These are phyloP conservation scores for Papilio machaon DNA, from an alignment of 1,140 invertebrate genomes.

Conservation along the genomic window DNA sequence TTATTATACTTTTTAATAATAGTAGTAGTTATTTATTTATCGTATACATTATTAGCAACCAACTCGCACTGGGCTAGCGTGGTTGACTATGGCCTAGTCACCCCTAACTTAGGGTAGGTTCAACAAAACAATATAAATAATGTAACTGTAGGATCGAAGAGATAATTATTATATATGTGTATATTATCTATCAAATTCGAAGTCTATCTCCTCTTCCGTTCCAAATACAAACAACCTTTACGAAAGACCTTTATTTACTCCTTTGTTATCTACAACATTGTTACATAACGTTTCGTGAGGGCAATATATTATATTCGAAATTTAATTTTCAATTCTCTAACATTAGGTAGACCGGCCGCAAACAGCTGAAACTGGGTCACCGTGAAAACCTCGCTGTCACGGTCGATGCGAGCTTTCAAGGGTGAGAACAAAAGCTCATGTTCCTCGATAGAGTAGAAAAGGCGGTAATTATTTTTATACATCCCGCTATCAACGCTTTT, in stretches of 20 bases:
- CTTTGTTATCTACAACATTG: not conserved
- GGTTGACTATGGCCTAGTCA: too few species aligned
- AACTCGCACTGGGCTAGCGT: too few species aligned
- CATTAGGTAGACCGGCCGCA: not conserved
- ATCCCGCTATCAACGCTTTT: not conserved
- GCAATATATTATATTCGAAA: not conserved
- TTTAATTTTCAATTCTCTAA: constrained; percentile 15
- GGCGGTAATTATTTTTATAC: constrained; percentile 13
- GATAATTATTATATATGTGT: too few species aligned
- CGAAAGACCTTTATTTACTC: not conserved
- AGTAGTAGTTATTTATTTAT: too few species aligned
- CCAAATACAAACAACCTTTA: not conserved
- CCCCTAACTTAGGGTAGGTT: too few species aligned
- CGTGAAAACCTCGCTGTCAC: constrained; percentile 18
- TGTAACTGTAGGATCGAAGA: too few species aligned
- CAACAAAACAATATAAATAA: too few species aligned
- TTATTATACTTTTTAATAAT: too few species aligned
- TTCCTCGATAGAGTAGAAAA: not conserved
- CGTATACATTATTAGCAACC: too few species aligned
- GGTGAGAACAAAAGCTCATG: constrained; percentile 21
- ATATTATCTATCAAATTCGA: too few species aligned
- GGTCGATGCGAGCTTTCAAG: constrained; percentile 35
- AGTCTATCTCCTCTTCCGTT: too few species aligned
- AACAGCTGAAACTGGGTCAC: constrained; percentile 26
- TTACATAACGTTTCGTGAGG: not conserved